Evolutionary conservation across 1,140 invertebrate species (phyloP), one percentile per base, ranked within the genome.

Genomic region (Ips nitidus): DNA sequence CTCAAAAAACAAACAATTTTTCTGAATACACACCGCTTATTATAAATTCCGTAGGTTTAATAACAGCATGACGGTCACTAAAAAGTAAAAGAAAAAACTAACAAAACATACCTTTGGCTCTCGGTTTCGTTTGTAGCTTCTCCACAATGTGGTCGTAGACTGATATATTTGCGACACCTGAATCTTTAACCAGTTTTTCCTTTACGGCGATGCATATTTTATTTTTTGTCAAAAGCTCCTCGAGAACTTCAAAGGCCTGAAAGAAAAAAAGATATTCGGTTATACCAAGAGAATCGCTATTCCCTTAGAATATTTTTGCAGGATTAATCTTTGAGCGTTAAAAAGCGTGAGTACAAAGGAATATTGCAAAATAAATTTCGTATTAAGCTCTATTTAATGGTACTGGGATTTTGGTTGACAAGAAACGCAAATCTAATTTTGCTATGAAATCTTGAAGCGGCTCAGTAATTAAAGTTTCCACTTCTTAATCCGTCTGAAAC

Each of bases 161-260:
- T 1, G 84, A 86, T 70, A 95, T 91, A 56, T 89, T 88, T 6
- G 94, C 94, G 0, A 97, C 94, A 7, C 95, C 95, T 1, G 95
- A 97, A 82, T 98, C 95, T 80, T 98, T 98, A 37, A 95, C 92
- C 45, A 98, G 84, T 76, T 94, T 95, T 80, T 97, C 94, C 78
- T 96, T 97, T 37, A 93, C 88, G 5, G 95, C 95, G 71, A 98
- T 95, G 82, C 95, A 98, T 79, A 98, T 94, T 72, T 90, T 88
- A 78, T 92, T 84, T 65, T 89, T 86, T 1, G 88, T 88, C 36
- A 98, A 80, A 2, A 94, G 82, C 56, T 91, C 90, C 80, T 97
- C 94, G 62, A 98, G 83, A 77, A 96, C 94, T 80, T 95, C 94
- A 78, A 95, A 97, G 38, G 95, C 95, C 94, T 98, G 84, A 1